Conservation (phyloP, 2,888 invertebrate genomes). For the Sepiola atlantica region DNA sequence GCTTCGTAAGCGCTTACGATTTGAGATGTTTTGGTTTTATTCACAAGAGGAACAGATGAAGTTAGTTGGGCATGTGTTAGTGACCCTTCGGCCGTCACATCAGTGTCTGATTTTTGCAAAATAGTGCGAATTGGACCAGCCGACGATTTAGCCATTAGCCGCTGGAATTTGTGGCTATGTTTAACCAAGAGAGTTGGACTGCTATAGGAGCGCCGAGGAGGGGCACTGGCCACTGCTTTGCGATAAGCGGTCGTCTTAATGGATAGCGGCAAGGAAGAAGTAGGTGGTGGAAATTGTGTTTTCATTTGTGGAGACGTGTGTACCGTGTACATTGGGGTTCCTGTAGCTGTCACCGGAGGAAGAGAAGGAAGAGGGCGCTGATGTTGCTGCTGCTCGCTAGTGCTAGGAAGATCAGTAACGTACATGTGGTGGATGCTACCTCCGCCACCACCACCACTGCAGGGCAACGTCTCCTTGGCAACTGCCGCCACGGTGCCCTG, state of each 20-base stretch:
- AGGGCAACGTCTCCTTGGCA: slow-evolving; percentile 47
- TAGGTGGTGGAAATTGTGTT: slow-evolving; percentile 45
- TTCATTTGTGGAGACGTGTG: slow-evolving; percentile 43
- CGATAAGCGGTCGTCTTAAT: slow-evolving; percentile 46
- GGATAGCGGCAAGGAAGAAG: slow-evolving; percentile 41
- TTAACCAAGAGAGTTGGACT: slow-evolving; percentile 67
- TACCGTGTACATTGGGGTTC: slow-evolving; percentile 42
- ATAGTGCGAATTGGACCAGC: slow-evolving; percentile 44
- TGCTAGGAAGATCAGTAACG: slow-evolving; percentile 47
- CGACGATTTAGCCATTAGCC: slow-evolving; percentile 59
- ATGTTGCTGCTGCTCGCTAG: slow-evolving; percentile 41
- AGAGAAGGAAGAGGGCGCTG: slow-evolving; percentile 17
- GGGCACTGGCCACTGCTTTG: slow-evolving; percentile 58
- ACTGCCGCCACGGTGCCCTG: slow-evolving; percentile 46
- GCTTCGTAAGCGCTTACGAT: slow-evolving; percentile 35
- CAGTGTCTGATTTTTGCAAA: slow-evolving; percentile 40
- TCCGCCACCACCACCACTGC: slow-evolving; percentile 43
- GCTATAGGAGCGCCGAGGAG: slow-evolving; percentile 64
- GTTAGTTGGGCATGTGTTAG: slow-evolving; percentile 42
- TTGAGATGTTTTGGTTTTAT: slow-evolving; percentile 40
- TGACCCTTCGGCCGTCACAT: slow-evolving; percentile 25
- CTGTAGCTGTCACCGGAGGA: slow-evolving; percentile 46
- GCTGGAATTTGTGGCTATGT: slow-evolving; percentile 69
- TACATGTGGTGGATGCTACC: slow-evolving; percentile 46
- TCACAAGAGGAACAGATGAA: slow-evolving; percentile 36